phyloP scores from a whole-genome alignment of 1,140 invertebrate genomes.

The Panulirus ornatus region DNA sequence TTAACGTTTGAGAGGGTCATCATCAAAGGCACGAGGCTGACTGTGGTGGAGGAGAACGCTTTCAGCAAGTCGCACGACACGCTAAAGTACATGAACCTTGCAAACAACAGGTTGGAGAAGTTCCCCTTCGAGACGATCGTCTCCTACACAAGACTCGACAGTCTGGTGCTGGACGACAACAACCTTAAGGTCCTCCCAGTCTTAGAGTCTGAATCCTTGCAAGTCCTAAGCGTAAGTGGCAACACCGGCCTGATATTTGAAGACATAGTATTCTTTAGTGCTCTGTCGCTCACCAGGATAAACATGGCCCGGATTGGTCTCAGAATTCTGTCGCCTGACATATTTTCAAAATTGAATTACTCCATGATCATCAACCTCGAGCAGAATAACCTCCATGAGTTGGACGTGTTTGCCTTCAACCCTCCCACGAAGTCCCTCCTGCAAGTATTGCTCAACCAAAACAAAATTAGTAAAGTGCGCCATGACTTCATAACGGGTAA shows the following conservation, averaged over 20 bases:
- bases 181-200: not conserved
- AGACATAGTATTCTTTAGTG: not conserved
- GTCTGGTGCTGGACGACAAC: constrained; percentile 27
- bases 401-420: not conserved
- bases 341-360: not conserved
- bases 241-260: not conserved
- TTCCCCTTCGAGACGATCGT: constrained; percentile 34
- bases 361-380: not conserved
- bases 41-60: constrained; percentile 3
- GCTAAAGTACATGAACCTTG: constrained; percentile 25
- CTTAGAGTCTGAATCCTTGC: not conserved
- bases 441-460: not conserved
- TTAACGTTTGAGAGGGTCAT: constrained; percentile 24
- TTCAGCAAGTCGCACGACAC: constrained; percentile 10
- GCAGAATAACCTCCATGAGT: not conserved
- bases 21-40: constrained; percentile 24
- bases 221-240: constrained; percentile 12
- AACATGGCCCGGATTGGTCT: constrained; percentile 21
- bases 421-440: not conserved
- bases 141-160: not conserved
- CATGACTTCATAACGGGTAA: not conserved
- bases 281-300: not conserved
- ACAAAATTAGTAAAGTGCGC: not conserved
- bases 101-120: not conserved
- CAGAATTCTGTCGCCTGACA: not conserved